Percentiles rank a stretch among this genome's conserved stretches.
These are phyloP conservation scores for Acanthis flammea DNA, from an alignment of 2,797 vertebrate genomes.

Conservation along the genomic window DNA sequence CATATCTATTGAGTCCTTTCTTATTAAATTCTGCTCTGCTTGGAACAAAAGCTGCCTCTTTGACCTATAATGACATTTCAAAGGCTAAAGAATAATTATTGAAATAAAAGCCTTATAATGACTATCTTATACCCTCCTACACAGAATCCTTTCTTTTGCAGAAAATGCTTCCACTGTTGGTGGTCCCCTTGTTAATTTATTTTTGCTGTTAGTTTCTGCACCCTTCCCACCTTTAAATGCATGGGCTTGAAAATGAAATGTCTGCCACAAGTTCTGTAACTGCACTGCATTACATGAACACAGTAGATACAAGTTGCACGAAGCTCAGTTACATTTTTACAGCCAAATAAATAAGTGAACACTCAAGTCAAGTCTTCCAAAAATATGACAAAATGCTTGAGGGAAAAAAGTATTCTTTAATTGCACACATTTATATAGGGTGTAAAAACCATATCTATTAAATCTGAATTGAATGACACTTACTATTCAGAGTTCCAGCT, in stretches of 20 bases:
- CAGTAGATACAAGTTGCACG: neutral
- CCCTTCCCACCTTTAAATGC: neutral
- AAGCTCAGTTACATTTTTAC: neutral
- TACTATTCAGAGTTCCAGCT: neutral
- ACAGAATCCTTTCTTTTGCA: conserved; percentile 40
- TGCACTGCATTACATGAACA: neutral
- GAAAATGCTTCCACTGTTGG: neutral
- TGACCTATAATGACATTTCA: conserved; percentile 72
- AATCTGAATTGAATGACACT: neutral
- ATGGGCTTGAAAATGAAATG: conserved; percentile 32
- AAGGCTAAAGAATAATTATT: conserved; percentile 73
- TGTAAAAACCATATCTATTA: neutral
- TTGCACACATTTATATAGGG: neutral
- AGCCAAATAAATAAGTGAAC: neutral
- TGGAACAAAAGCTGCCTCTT: conserved; percentile 60
- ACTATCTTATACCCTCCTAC: conserved; percentile 61
- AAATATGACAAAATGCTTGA: neutral
- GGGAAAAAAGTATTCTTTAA: neutral
- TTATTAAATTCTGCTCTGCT: conserved; percentile 65
- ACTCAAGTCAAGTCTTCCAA: neutral
- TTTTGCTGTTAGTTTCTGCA: neutral
- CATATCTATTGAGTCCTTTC: conserved; percentile 8
- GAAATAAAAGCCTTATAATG: conserved; percentile 72
- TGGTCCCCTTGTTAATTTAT: accelerated
- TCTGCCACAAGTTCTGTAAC: conserved; percentile 7